Evolutionary conservation across 2,888 invertebrate genomes (phyloP), one percentile per base, ranked within the genome.

Genomic region (Perizoma flavofasciatum): DNA sequence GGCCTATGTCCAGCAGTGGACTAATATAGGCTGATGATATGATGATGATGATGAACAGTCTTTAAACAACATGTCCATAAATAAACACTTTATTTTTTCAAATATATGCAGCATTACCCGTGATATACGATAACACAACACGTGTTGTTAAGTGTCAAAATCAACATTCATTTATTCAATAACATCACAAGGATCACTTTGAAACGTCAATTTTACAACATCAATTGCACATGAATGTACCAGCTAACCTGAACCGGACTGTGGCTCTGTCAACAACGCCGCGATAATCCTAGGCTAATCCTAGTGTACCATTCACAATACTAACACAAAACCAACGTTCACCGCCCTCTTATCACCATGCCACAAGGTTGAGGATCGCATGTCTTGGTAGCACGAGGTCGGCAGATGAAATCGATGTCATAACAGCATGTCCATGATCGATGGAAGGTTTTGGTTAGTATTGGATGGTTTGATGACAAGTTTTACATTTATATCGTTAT

Each of bases 281-380:
- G 43, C 49, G 57, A 43, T 61, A 61, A 61, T 61, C 61, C 61
- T 57, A 54, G 54, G 44, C 57, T 57, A 57, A 61, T 61, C 61
- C 61, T 54, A 57, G 49, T 41, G 53, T 50, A 35, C 44, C 46
- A 43, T 41, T 49, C 49, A 41, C 50, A 54, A 57, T 46, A 54
- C 41, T 34, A 39, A 4, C 47, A 45, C 22, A 6, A 35, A 11
- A n/a, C n/a, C 41, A 40, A 34, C n/a, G 45, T 9, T 6, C 33
- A 47, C 4, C 43, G 5, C 9, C 33, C 39, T 32, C 45, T 46
- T 57, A 49, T 53, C 11, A 41, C 51, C 7, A 44, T 32, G 22
- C 6, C 6, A 10, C 35, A 58, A 45, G 48, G 61, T 55, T 33
- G 10, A 47, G 40, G 48, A 51, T 55, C 33, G 44, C 39, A 8